Evolutionary conservation across 2,113 vertebrate species (phyloP).

Genomic region (Choloepus hoffmanni): DNA sequence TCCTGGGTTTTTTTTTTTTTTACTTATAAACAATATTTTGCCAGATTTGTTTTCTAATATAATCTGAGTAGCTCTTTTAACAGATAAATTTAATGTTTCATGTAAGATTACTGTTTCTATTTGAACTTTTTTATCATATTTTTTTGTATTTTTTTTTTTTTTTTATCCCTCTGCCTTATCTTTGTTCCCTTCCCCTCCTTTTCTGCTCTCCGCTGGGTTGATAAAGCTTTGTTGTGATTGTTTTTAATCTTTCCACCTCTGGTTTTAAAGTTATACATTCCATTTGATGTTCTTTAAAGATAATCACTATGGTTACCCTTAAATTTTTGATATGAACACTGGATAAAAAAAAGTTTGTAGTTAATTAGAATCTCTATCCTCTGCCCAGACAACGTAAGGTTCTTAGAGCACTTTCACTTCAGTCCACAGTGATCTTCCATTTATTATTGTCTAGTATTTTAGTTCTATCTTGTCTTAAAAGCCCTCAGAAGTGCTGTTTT

Average conservation of each 20-base stretch:
- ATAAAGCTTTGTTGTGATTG: neutral
- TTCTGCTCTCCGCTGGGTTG: neutral
- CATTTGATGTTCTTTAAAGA: neutral
- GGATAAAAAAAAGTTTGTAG: too few species aligned
- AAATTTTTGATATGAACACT: too few species aligned
- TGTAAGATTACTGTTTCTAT: neutral
- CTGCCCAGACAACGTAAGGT: neutral
- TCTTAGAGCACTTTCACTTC: neutral
- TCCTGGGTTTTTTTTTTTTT: too few species aligned
- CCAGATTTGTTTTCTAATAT: too few species aligned
- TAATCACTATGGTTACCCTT: too few species aligned
- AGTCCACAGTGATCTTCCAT: rapidly evolving
- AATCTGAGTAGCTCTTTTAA: neutral
- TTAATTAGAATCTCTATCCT: neutral
- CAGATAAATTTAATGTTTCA: neutral
- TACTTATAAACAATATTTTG: too few species aligned
- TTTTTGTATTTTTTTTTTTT: neutral
- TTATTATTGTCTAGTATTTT: neutral
- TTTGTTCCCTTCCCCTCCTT: neutral
- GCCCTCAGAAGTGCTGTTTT: neutral
- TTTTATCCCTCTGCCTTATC: neutral
- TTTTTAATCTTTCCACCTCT: neutral
- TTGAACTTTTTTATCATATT: neutral
- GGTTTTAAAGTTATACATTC: neutral
- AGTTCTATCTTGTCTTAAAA: neutral